Evolutionary conservation across 2,888 invertebrate genomes (phyloP).

Genomic region (Melieria crassipennis): DNA sequence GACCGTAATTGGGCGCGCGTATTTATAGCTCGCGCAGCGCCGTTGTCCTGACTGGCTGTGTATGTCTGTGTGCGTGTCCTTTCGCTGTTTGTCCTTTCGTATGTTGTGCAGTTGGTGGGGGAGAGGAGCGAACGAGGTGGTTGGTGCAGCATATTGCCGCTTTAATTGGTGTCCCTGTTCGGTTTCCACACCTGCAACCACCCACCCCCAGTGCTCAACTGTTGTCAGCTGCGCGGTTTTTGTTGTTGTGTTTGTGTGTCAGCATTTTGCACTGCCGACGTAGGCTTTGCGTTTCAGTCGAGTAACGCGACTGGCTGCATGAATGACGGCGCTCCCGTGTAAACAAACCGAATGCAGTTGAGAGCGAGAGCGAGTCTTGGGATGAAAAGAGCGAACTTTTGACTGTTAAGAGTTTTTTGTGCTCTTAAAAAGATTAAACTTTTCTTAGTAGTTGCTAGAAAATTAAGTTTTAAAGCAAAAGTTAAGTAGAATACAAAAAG

Average conservation of each 20-base stretch:
- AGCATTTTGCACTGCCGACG: neutral
- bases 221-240: too few species aligned
- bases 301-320: too few species aligned
- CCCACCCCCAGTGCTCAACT: too few species aligned
- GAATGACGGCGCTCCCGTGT: too few species aligned
- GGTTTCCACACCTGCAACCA: neutral
- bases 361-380: neutral
- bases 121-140: neutral
- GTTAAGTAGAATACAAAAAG: too few species aligned
- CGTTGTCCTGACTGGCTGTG: constrained; percentile 11
- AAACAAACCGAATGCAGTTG: neutral
- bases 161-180: constrained; percentile 35
- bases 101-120: neutral
- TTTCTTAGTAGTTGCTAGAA: too few species aligned
- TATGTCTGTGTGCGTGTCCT: constrained; percentile 28
- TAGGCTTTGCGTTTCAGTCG: too few species aligned
- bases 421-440: too few species aligned
- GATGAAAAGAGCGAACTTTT: neutral
- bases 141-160: constrained; percentile 14
- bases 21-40: constrained; percentile 58
- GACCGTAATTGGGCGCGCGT: constrained; percentile 56
- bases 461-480: too few species aligned
- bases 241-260: too few species aligned
- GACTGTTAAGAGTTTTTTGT: too few species aligned
- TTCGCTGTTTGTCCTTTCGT: neutral